phyloP scores from a whole-genome alignment of 2,797 vertebrate genomes.

The Aplochiton taeniatus region DNA sequence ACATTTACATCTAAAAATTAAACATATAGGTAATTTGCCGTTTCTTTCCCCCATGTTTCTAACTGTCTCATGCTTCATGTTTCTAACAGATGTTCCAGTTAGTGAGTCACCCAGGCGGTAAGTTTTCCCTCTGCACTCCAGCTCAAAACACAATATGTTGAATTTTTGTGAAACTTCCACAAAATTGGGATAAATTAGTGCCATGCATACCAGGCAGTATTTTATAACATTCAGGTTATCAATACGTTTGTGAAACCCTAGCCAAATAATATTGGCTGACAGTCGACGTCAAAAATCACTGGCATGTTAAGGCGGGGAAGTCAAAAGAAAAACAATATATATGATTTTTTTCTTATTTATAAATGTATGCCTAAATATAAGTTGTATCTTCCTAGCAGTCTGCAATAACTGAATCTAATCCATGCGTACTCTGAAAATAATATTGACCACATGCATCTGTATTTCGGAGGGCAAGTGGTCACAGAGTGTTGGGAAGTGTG shows the following conservation, averaged over 20 bases:
- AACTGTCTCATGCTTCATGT: conserved; percentile 40
- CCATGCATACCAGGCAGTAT: no score
- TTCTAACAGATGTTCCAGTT: conserved; percentile 67
- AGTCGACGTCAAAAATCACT: neutral
- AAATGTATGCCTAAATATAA: no score
- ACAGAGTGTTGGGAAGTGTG: conserved; percentile 54
- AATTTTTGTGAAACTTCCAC: conserved; percentile 18
- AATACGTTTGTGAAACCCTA: no score
- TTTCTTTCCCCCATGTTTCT: conserved; percentile 17
- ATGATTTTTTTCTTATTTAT: no score
- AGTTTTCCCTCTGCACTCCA: conserved; percentile 47
- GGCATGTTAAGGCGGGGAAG: neutral
- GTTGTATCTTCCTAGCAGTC: no score
- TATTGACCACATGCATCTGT: no score
- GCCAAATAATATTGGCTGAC: no score
- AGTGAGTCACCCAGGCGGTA: conserved; percentile 60
- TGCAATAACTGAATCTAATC: no score
- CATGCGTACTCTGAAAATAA: no score
- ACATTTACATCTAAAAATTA: no score
- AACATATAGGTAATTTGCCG: neutral
- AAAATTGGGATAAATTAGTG: no score
- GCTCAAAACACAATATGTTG: conserved; percentile 34
- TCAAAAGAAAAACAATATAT: neutral
- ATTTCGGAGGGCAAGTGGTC: no score
- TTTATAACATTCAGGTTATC: neutral